phyloP scores from a whole-genome alignment of 2,888 invertebrate genomes.

The Cerceris rybyensis region DNA sequence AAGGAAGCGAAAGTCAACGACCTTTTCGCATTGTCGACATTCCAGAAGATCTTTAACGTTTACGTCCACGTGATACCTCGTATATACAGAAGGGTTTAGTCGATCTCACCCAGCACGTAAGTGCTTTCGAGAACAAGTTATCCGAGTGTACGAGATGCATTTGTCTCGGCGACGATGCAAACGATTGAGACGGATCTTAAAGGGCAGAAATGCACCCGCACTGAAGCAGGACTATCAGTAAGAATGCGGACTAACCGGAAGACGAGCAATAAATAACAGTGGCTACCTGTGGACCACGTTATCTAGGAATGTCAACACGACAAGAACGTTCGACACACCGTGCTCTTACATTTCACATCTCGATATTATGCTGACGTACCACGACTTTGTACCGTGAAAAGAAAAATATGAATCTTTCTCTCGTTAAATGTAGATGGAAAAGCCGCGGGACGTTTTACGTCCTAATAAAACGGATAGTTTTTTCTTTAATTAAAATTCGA shows the following conservation, averaged over 20 bases:
- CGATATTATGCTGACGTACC: constrained; percentile 14
- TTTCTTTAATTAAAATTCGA: no score
- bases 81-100: constrained; percentile 1
- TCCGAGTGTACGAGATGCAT: constrained; percentile 24
- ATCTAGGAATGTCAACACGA: constrained; percentile 64
- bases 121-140: constrained; percentile 47
- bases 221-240: constrained; percentile 62
- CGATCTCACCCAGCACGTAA: constrained; percentile 18
- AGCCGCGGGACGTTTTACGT: not conserved
- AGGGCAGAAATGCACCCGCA: constrained; percentile 60
- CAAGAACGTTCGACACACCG: constrained; percentile 36
- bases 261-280: constrained; percentile 68
- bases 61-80: constrained; percentile 19
- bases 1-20: constrained; percentile 9
- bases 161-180: constrained; percentile 35
- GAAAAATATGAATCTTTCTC: not conserved
- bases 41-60: constrained; percentile 20
- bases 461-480: no score
- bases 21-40: not conserved
- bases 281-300: constrained; percentile 63
- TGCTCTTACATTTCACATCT: constrained; percentile 46
- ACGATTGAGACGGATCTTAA: constrained; percentile 64
- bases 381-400: not conserved
- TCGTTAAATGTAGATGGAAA: not conserved
- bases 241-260: constrained; percentile 70